These are phyloP conservation scores for Myotis lucifugus DNA, from an alignment of 2,113 vertebrate species.

Conservation along the genomic window DNA sequence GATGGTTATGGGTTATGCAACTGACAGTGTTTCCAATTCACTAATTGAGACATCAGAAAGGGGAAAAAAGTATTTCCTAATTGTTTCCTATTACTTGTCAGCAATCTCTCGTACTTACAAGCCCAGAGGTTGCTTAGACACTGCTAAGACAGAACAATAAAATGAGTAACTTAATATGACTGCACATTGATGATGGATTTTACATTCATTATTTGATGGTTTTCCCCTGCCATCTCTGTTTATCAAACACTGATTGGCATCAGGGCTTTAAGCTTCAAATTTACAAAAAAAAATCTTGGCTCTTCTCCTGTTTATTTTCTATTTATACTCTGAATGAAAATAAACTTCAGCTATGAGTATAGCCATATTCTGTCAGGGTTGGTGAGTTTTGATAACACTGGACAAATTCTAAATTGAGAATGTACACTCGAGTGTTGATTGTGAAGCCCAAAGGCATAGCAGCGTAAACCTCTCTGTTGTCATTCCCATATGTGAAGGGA, in stretches of 20 bases:
- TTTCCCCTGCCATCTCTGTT: slow-evolving; percentile 58
- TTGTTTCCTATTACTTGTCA: slow-evolving; percentile 8
- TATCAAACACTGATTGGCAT: slow-evolving; percentile 61
- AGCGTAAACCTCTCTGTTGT: neutral
- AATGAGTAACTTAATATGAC: neutral
- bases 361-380: slow-evolving; percentile 67
- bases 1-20: neutral
- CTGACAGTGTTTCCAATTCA: neutral
- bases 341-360: neutral
- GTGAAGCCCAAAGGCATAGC: neutral
- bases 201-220: neutral
- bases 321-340: slow-evolving; percentile 50
- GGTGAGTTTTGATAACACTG: slow-evolving; percentile 60
- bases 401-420: slow-evolving; percentile 52
- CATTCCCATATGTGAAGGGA: neutral
- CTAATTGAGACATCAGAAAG: neutral
- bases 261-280: neutral
- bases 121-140: neutral
- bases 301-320: slow-evolving; percentile 49
- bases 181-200: neutral
- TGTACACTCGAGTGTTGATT: slow-evolving; percentile 49
- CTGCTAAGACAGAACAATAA: neutral
- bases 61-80: neutral
- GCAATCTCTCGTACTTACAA: neutral
- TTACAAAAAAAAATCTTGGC: neutral